Evolutionary conservation across 2,888 invertebrate genomes (phyloP).

Genomic region (Fragum whitleyi): DNA sequence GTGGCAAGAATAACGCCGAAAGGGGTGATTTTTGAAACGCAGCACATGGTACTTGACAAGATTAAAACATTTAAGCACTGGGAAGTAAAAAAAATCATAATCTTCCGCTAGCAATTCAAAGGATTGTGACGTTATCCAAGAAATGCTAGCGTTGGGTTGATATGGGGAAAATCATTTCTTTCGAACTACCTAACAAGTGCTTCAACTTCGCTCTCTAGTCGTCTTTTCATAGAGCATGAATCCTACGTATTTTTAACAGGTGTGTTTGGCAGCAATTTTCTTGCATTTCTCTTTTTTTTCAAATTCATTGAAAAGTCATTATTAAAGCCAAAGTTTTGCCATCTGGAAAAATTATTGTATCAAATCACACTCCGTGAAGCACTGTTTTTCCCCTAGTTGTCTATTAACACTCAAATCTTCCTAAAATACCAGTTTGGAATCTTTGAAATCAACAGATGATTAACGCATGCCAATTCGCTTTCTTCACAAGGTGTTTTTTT

Average conservation of each 20-base stretch:
- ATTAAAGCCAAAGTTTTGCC: not conserved
- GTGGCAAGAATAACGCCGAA: too few species aligned
- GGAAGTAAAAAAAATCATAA: too few species aligned
- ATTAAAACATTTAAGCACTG: too few species aligned
- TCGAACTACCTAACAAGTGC: too few species aligned
- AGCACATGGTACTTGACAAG: too few species aligned
- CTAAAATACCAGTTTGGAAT: constrained; percentile 25
- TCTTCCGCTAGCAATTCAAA: too few species aligned
- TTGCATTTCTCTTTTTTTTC: not conserved
- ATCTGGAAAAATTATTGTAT: constrained; percentile 21
- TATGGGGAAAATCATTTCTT: too few species aligned
- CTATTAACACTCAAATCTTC: constrained; percentile 21
- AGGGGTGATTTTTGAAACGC: too few species aligned
- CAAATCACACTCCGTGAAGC: constrained; percentile 3
- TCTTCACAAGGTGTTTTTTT: not conserved
- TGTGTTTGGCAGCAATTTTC: constrained; percentile 7
- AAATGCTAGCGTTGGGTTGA: too few species aligned
- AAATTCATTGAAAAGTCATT: not conserved
- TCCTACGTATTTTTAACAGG: constrained; percentile 5
- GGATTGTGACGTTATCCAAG: too few species aligned
- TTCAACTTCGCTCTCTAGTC: too few species aligned
- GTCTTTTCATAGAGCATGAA: not conserved
- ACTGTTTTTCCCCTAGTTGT: constrained; percentile 5
- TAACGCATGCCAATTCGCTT: constrained; percentile 8
- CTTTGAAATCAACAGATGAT: constrained; percentile 20